Base-by-base conservation (phyloP, 2,888 invertebrate species). In the Tetropium fuscum region DNA sequence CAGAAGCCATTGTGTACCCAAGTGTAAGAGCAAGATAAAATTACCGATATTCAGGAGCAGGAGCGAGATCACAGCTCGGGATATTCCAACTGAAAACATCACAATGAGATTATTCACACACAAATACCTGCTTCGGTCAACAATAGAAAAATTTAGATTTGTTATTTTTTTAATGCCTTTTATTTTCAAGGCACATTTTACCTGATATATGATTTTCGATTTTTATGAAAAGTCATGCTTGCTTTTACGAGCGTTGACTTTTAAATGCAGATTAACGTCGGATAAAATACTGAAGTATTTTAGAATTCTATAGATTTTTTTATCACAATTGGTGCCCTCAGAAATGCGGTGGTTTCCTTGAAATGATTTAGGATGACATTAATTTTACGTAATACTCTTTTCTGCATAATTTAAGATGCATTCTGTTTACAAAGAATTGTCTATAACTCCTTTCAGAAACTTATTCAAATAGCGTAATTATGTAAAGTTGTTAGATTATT, bases 161-260 rank as follows among this genome's bases (percentile, higher is more conserved):
- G 71, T 70, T 73, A 70, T 71, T 72, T 71, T 68, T 69, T 68
- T 64, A 64, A 61, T 57, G 63, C 55, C 63, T 58, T 69, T 71
- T 69, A 64, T 64, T 66, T 59, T 56, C 53, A 53, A 60, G 66
- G 66, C 63, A 65, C 63, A 60, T 71, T 73, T 70, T 76, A 75
- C 74, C 76, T 76, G 75, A 71, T 69, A 68, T 71, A 69, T 71
- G 67, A 73, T 71, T 74, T 74, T 70, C 70, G 70, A 71, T 72
- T 75, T 75, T 74, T 76, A 69, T 74, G 75, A 72, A 74, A 76
- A 77, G 77, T 76, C 77, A 77, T 75, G 76, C 70, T 63, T 60
- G 62, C 60, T 40, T 40, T 63, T 60, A 64, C 60, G 54, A 53
- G 30, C 53, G 58, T 41, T 58, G 58, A 57, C 30, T 66, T 64